These are phyloP conservation scores for Ariopsis seemanni DNA, from an alignment of 2,113 vertebrate genomes.

Conservation along the genomic window DNA sequence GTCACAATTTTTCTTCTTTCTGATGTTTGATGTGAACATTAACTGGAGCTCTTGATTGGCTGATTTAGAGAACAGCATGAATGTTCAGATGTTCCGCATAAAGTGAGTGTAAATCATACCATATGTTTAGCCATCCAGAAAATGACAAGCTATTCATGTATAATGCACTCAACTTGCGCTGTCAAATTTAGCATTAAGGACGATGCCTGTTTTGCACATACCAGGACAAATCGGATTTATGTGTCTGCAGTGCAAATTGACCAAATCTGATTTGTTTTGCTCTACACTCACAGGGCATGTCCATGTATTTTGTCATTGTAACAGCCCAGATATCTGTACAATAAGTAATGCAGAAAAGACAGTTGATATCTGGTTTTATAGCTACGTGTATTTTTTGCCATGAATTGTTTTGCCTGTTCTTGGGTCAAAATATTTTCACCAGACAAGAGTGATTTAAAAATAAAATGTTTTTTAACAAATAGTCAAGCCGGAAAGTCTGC, in stretches of 20 bases:
- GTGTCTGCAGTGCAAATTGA: conserved; percentile 1
- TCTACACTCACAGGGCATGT: background rate
- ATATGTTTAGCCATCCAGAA: background rate
- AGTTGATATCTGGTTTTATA: background rate
- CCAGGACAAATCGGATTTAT: background rate
- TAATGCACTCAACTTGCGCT: background rate
- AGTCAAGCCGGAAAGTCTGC: no score
- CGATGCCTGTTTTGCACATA: background rate
- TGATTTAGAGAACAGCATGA: background rate
- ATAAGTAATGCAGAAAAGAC: background rate
- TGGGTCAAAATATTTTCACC: background rate
- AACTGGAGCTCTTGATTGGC: background rate
- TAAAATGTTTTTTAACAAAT: background rate
- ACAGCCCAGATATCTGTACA: background rate
- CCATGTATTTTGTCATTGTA: background rate
- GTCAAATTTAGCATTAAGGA: background rate
- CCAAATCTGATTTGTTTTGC: background rate
- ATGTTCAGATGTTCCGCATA: background rate
- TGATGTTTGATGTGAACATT: no score
- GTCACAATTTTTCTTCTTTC: no score
- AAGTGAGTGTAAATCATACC: background rate
- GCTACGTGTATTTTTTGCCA: background rate
- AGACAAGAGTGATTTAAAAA: background rate
- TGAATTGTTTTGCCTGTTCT: background rate
- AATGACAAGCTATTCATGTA: background rate